Conservation (phyloP, 2,797 vertebrate species). For the Artibeus lituratus region DNA sequence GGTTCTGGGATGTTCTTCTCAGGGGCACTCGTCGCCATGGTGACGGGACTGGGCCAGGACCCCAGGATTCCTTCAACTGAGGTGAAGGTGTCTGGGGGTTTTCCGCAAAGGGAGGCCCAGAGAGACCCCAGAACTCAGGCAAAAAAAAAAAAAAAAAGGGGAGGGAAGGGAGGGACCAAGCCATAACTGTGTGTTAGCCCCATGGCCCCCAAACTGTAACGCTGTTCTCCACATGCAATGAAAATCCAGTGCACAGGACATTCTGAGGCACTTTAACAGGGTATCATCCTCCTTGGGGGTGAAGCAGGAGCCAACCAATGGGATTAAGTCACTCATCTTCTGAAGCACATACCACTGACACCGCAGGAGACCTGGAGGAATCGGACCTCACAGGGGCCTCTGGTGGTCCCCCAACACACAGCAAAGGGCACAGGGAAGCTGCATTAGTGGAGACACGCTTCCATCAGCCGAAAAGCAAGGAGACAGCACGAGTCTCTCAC, state of each 20-base stretch:
- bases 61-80: background rate
- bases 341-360: background rate
- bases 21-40: background rate
- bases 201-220: background rate
- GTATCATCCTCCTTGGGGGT: background rate
- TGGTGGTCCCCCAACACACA: background rate
- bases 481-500: background rate
- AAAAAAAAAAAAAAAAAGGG: background rate
- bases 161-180: background rate
- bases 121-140: constrained; percentile 10
- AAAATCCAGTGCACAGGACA: background rate
- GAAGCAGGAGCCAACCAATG: background rate
- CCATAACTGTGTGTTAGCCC: background rate
- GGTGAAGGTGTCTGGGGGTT: constrained; percentile 57
- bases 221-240: background rate
- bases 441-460: background rate
- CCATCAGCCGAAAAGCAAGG: background rate
- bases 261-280: background rate
- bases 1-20: background rate
- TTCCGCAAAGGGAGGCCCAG: constrained; percentile 49
- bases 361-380: background rate
- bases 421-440: background rate
- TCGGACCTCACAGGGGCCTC: background rate
- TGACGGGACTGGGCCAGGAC: background rate
- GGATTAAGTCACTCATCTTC: background rate